phyloP scores from a whole-genome alignment of 2,113 vertebrate species.

The Pagrus major region DNA sequence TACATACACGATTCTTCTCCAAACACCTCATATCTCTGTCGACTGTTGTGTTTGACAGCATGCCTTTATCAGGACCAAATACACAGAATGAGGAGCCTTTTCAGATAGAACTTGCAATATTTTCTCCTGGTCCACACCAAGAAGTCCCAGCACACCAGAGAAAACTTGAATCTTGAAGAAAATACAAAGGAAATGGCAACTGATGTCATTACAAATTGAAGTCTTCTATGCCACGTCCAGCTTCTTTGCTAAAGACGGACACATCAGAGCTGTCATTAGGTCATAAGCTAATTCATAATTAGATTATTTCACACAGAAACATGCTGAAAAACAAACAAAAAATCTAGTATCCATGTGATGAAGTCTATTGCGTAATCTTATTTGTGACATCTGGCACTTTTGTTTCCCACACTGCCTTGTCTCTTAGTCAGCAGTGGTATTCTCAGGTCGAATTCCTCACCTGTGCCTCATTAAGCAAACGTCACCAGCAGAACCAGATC shows the following conservation, averaged over 20 bases:
- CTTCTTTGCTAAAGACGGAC: background rate
- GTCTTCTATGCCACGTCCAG: background rate
- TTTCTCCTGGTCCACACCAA: background rate
- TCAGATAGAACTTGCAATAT: background rate
- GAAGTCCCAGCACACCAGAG: background rate
- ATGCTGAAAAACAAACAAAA: background rate
- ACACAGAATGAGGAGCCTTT: background rate
- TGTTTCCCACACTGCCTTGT: background rate
- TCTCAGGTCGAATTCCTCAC: conserved; percentile 26
- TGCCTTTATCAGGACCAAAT: conserved; percentile 9
- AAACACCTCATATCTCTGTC: no score
- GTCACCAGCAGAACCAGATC: conserved; percentile 53
- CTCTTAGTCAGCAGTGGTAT: conserved; percentile 25
- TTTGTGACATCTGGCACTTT: background rate
- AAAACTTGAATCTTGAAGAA: background rate
- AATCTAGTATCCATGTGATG: background rate
- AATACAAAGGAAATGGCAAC: background rate
- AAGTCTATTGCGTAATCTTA: background rate
- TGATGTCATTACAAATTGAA: background rate
- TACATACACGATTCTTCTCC: background rate
- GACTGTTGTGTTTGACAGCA: background rate
- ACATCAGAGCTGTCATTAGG: background rate
- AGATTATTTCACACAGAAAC: background rate
- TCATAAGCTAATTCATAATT: background rate
- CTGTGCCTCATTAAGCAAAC: conserved; percentile 47